These are phyloP conservation scores for Lasioglossum oenotherae DNA, from an alignment of 2,888 invertebrate species.

Conservation along the genomic window DNA sequence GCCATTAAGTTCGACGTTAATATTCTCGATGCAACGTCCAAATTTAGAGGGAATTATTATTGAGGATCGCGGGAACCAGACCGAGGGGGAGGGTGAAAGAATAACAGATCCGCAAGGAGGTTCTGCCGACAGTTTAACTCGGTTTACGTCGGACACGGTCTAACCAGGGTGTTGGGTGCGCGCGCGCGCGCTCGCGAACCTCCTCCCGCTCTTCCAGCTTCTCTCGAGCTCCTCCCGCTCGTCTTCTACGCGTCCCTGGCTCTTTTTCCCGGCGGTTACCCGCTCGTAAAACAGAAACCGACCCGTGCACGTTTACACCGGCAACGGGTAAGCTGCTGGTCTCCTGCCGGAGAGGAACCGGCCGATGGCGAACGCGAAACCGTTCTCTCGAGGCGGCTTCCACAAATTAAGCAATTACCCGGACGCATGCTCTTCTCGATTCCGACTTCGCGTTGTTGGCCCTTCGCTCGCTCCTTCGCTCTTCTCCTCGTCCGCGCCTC, in stretches of 20 bases:
- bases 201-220: not conserved
- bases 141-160: conserved; percentile 7
- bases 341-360: conserved; percentile 17
- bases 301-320: conserved; percentile 49
- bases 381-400: conserved; percentile 71
- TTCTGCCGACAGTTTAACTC: conserved; percentile 28
- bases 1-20: not conserved
- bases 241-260: conserved; percentile 9
- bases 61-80: not conserved
- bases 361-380: conserved; percentile 52
- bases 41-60: not conserved
- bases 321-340: conserved; percentile 43
- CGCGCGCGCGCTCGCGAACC: not conserved
- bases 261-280: conserved; percentile 59
- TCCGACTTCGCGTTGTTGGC: conserved; percentile 42
- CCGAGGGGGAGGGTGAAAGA: not conserved
- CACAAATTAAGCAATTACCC: conserved; percentile 83
- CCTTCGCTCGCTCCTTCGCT: conserved; percentile 34
- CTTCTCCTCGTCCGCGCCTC: not conserved
- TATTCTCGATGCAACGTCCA: not conserved
- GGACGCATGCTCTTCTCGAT: conserved; percentile 67
- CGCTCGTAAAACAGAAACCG: conserved; percentile 81
- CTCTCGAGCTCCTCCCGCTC: not conserved
- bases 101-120: conserved; percentile 2
- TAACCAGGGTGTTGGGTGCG: conserved; percentile 24